These are phyloP conservation scores for Meda fulgida DNA, from an alignment of 2,797 vertebrate species.

Conservation along the genomic window DNA sequence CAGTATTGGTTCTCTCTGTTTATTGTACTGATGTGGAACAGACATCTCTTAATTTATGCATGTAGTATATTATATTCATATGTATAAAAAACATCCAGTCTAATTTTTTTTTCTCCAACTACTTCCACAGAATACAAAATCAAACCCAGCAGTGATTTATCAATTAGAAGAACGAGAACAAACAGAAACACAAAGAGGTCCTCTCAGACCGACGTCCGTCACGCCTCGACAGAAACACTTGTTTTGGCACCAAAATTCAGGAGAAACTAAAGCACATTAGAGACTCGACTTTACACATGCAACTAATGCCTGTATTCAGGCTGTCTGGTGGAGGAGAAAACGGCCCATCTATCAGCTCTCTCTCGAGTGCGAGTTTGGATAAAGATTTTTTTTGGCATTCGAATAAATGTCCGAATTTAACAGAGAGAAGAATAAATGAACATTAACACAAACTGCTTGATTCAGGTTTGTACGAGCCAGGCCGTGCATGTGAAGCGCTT, in stretches of 20 bases:
- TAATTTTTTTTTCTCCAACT: slow-evolving; percentile 62
- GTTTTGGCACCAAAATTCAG: slow-evolving; percentile 42
- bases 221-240: neutral
- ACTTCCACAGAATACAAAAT: slow-evolving; percentile 78
- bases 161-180: slow-evolving; percentile 69
- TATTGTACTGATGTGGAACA: slow-evolving; percentile 78
- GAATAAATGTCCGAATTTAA: neutral
- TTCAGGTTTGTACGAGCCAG: neutral
- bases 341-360: neutral
- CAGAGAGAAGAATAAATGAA: neutral
- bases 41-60: slow-evolving; percentile 74
- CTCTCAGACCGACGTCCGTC: slow-evolving; percentile 67
- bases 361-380: neutral
- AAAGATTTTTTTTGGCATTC: neutral
- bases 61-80: slow-evolving; percentile 79
- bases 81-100: slow-evolving; percentile 73
- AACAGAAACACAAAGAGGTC: slow-evolving; percentile 76
- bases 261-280: slow-evolving; percentile 2
- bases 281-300: neutral
- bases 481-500: neutral
- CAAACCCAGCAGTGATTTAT: slow-evolving; percentile 72
- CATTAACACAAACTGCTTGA: neutral
- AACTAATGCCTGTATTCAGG: neutral
- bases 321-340: too few species aligned
- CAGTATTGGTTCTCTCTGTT: slow-evolving; percentile 58